Percentiles rank a stretch among this genome's conserved stretches.
Conservation (phyloP, 2,888 invertebrate species). For the Noctuana brunneofusca region DNA sequence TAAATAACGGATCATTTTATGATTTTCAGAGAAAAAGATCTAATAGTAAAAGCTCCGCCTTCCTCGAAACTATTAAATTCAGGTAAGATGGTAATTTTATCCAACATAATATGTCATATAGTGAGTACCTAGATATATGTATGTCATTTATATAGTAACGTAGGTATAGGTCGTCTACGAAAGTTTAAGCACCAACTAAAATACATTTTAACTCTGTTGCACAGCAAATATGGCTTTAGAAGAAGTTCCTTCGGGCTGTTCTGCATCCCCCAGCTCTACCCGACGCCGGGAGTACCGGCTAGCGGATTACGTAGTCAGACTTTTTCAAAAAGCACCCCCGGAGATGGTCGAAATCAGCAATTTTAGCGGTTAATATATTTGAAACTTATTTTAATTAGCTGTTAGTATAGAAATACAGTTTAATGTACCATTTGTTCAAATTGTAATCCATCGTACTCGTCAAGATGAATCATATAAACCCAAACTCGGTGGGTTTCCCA, state of each 20-base stretch:
- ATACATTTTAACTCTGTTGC: neutral
- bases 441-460: no score
- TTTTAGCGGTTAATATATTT: slow-evolving; percentile 18
- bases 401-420: no score
- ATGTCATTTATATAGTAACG: no score
- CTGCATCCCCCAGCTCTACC: slow-evolving; percentile 5
- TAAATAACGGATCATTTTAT: neutral
- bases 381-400: no score
- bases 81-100: neutral
- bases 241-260: neutral
- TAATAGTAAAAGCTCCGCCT: slow-evolving; percentile 3
- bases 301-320: slow-evolving; percentile 44
- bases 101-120: no score
- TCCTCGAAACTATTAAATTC: slow-evolving; percentile 7
- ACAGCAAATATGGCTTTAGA: neutral
- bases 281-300: slow-evolving; percentile 36
- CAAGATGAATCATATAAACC: no score
- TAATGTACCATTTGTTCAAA: no score
- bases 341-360: slow-evolving; percentile 48
- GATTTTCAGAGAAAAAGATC: slow-evolving; percentile 18
- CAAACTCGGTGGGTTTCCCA: no score
- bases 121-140: no score
- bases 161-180: no score
- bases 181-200: no score
- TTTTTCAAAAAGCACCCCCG: slow-evolving; percentile 49